These are phyloP conservation scores for Druon quercuslanigerum DNA, from an alignment of 1,140 invertebrate species.

Conservation along the genomic window DNA sequence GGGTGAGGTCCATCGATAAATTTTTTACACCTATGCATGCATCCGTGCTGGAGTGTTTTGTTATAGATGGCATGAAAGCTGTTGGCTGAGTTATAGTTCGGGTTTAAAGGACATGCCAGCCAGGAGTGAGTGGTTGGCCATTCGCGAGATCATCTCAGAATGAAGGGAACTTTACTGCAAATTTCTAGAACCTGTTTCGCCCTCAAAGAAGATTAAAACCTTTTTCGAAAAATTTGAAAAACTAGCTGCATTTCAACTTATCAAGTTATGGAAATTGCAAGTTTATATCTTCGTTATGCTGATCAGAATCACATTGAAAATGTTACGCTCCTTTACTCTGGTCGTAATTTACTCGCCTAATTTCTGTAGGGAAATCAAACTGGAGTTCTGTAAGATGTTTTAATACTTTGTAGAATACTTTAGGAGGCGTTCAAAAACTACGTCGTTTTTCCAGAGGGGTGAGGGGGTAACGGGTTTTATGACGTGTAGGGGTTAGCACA, in stretches of 20 bases:
- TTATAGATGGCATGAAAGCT: constrained; percentile 8
- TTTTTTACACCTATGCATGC: constrained; percentile 1
- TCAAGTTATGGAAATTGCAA: too few species aligned
- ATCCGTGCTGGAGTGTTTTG: not conserved
- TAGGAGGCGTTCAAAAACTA: too few species aligned
- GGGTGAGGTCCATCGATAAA: not conserved
- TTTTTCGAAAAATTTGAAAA: not conserved
- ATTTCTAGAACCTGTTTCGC: constrained; percentile 28
- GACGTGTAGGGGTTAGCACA: too few species aligned
- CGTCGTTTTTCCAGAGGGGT: too few species aligned
- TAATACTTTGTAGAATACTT: too few species aligned
- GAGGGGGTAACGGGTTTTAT: too few species aligned
- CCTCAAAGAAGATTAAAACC: not conserved
- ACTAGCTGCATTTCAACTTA: too few species aligned
- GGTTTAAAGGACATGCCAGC: constrained; percentile 24
- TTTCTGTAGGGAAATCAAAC: too few species aligned
- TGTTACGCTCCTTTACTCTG: too few species aligned
- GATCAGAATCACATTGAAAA: not conserved
- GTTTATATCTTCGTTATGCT: not conserved
- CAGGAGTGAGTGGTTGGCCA: not conserved
- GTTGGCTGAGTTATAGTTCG: constrained; percentile 24
- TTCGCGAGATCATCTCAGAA: constrained; percentile 18
- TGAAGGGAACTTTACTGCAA: constrained; percentile 20
- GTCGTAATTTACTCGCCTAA: too few species aligned
- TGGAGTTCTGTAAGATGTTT: too few species aligned